These are phyloP conservation scores for Quiscalus mexicanus DNA, from an alignment of 2,113 vertebrate species.

Conservation along the genomic window DNA sequence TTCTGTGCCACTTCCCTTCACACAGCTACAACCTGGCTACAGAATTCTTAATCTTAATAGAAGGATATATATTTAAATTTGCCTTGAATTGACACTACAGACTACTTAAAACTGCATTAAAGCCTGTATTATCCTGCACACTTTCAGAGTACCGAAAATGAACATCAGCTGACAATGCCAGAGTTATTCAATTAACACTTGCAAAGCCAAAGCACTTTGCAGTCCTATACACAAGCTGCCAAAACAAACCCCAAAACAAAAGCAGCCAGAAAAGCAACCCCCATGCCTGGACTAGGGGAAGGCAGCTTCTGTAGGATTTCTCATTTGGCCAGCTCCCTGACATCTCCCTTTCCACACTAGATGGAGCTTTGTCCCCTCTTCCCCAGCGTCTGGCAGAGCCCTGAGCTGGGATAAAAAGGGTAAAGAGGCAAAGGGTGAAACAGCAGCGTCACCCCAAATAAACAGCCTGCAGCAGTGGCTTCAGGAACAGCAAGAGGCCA, in stretches of 20 bases:
- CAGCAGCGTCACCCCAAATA: neutral
- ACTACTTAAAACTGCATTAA: neutral
- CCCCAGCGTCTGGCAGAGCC: neutral
- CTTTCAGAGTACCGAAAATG: neutral
- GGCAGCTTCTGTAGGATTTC: neutral
- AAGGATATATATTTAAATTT: neutral
- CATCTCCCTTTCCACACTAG: conserved; percentile 61
- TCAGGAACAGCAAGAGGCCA: fast-evolving
- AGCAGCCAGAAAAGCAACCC: neutral
- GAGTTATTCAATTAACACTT: neutral
- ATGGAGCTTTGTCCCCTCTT: conserved; percentile 61
- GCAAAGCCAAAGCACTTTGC: neutral
- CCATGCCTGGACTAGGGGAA: neutral
- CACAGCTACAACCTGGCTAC: neutral
- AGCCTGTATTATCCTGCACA: neutral
- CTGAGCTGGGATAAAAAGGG: neutral
- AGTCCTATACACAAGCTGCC: neutral
- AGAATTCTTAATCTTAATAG: neutral
- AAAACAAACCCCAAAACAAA: neutral
- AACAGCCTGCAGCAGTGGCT: neutral
- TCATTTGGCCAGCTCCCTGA: neutral
- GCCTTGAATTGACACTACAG: neutral
- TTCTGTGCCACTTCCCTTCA: neutral
- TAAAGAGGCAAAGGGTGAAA: conserved; percentile 9
- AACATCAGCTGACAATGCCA: neutral